Evolutionary conservation across 2,113 vertebrate species (phyloP), one percentile per base, ranked within the genome.

Genomic region (Ictidomys tridecemlineatus): DNA sequence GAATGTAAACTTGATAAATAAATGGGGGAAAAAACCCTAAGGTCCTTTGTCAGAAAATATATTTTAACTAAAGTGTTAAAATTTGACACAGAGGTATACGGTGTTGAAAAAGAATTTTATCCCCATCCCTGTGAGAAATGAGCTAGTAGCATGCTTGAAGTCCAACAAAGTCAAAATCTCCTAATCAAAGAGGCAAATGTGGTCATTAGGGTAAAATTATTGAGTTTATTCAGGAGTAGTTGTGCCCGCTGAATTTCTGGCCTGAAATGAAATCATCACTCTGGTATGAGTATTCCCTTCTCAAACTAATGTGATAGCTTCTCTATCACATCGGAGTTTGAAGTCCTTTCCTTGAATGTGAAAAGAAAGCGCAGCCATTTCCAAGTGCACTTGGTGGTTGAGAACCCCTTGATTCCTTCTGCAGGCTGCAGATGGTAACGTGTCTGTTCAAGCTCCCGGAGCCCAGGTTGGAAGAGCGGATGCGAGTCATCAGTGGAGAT

Each of bases 401-500:
- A 63, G 39, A 94, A 95, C 32, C n/a, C 45, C 7, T 89, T 89
- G 77, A 45, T 78, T 89, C 96, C 48, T 73, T 92, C 69, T 63
- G 70, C n/a, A 0, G 79, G 39, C 90, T 84, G 45, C 0, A 4
- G 45, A n/a, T n/a, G 61, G 6, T 37, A 67, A 32, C 11, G 0
- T n/a, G 80, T 30, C 89, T 95, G 39, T 5, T 77, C 77, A 76
- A 84, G 58, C 95, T 79, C 96, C 87, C 93, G 97, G 97, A 95
- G 92, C 4, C 1, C 0, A 0, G n/a, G 93, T 37, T 91, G 86
- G 65, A 95, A 89, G 61, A 94, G n/a, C 89, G 10, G 56, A 17
- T 97, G 97, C 86, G 89, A 91, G 18, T 95, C 17, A 1, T 98
- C 97, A 97, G 84, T 58, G 3, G 73, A 89, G 91, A 45, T 61